phyloP scores from a whole-genome alignment of 2,113 vertebrate species.

The Centropus bengalensis region DNA sequence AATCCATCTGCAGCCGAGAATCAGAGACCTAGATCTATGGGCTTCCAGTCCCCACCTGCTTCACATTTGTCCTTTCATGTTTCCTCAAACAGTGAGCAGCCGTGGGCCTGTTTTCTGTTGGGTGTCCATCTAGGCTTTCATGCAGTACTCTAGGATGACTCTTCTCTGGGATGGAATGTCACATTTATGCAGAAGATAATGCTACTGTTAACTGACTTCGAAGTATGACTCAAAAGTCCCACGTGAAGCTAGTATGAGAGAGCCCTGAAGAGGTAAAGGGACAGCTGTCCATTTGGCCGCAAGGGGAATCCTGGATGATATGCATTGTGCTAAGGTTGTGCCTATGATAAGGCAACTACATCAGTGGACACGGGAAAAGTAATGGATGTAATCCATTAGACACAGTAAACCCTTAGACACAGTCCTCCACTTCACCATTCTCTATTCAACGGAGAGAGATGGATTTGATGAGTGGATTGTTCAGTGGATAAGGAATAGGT shows the following conservation, averaged over 20 bases:
- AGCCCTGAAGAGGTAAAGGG: background rate
- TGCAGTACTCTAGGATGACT: background rate
- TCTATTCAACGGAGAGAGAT: no score
- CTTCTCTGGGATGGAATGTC: background rate
- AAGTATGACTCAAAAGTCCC: background rate
- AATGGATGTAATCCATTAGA: no score
- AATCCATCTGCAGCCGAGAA: slow-evolving; percentile 27
- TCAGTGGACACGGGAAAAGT: no score
- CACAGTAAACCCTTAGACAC: no score
- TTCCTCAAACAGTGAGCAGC: background rate
- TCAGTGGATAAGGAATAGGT: no score
- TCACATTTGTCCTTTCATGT: slow-evolving; percentile 19
- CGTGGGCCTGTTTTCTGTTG: background rate
- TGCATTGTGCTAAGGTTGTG: background rate
- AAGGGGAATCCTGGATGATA: background rate
- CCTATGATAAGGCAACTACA: no score
- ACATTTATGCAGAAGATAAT: background rate
- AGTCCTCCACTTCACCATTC: no score
- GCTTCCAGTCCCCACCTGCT: slow-evolving; percentile 12
- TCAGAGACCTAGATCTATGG: slow-evolving; percentile 28
- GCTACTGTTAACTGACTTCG: background rate
- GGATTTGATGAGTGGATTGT: no score
- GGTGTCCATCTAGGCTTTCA: background rate
- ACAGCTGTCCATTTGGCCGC: background rate
- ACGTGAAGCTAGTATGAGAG: background rate